phyloP scores from a whole-genome alignment of 2,888 invertebrate genomes.

The Apamea sordens region DNA sequence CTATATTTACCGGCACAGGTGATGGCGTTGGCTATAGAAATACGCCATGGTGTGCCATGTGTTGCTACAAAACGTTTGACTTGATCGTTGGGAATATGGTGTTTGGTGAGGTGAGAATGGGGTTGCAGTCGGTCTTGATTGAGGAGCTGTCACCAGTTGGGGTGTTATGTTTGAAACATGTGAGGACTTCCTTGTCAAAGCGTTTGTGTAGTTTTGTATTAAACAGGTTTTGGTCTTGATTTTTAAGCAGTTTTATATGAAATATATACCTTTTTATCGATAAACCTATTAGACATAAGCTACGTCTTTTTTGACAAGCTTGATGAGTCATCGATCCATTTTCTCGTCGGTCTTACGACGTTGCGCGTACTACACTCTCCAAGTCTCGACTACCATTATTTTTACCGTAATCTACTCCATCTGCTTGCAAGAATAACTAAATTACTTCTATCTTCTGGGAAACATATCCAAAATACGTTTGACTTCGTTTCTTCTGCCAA shows the following conservation, averaged over 20 bases:
- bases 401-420: neutral
- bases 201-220: neutral
- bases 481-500: neutral
- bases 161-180: too few species aligned
- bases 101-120: neutral
- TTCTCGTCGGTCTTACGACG: too few species aligned
- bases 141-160: neutral
- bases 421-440: neutral
- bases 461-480: neutral
- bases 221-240: too few species aligned
- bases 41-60: conserved; percentile 31
- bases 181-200: neutral
- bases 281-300: neutral
- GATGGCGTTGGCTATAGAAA: conserved; percentile 44
- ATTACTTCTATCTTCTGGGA: neutral
- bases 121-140: neutral
- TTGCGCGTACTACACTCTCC: neutral
- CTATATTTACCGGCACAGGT: conserved; percentile 61
- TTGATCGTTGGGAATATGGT: neutral
- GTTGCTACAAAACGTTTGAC: conserved; percentile 19
- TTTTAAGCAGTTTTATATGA: neutral
- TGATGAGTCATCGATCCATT: neutral
- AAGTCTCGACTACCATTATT: too few species aligned
- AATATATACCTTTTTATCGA: neutral
- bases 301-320: neutral